Evolutionary conservation across 1,140 invertebrate species (phyloP), one percentile per base, ranked within the genome.

Genomic region (Nebria ingens): DNA sequence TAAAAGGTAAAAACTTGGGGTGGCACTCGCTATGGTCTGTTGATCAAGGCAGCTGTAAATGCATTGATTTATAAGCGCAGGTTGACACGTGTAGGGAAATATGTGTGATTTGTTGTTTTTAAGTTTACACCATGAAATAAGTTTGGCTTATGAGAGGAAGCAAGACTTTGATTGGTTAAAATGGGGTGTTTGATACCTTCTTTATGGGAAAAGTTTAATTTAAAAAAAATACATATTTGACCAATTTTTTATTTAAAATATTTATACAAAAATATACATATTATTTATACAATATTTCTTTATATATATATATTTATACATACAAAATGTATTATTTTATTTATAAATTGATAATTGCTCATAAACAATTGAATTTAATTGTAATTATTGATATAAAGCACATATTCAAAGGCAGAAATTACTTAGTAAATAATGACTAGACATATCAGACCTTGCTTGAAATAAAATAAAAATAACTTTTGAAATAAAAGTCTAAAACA

Each of bases 21-120:
- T 50, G 19, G 20, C 38, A 21, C 62, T 64, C 62, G 64, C 63
- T 64, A 57, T 64, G 62, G 59, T 61, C 61, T 59, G 58, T 56
- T 65, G 62, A 65, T 65, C 61, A 65, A 65, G 64, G 61, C 64
- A 65, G 63, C 65, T 66, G 64, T 55, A 17, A 17, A 49, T 52
- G 51, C 56, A 59, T 58, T 56, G 61, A 62, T 64, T 64, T 65
- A 64, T 58, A 58, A 61, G 62, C 61, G 57, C 64, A 64, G 62
- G 64, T 65, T 65, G 60, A 58, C 58, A 54, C 54, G 56, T 56
- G 58, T 51, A 38, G 57, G n/a, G n/a, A n/a, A n/a, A n/a, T n/a
- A n/a, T n/a, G n/a, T n/a, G n/a, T n/a, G n/a, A n/a, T n/a, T n/a
- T n/a, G n/a, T n/a, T n/a, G n/a, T n/a, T n/a, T n/a, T n/a, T n/a